These are phyloP conservation scores for Serranus cabrilla DNA, from an alignment of 2,797 vertebrate genomes.

Conservation along the genomic window DNA sequence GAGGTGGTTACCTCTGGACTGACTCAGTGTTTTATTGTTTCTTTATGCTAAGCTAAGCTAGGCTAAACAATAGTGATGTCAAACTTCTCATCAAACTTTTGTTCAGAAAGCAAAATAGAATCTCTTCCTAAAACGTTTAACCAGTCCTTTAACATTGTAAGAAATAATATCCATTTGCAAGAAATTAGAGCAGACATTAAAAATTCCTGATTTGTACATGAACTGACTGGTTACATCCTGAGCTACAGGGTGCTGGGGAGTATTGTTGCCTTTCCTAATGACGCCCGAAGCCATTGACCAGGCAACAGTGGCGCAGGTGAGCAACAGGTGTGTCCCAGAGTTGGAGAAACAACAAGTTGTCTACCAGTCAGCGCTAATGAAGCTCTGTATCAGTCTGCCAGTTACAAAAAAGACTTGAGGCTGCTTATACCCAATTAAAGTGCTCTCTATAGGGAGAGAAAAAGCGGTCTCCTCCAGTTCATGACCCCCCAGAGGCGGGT, in stretches of 20 bases:
- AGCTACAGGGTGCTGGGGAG: slow-evolving; percentile 47
- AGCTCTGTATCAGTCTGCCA: slow-evolving; percentile 46
- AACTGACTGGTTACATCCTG: slow-evolving; percentile 53
- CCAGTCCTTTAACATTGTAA: not conserved
- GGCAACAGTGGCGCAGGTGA: slow-evolving; percentile 69
- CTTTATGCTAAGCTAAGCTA: not conserved
- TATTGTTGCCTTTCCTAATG: slow-evolving; percentile 79
- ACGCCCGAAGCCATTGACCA: slow-evolving; percentile 62
- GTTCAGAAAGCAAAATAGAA: not conserved
- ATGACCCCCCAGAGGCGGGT: slow-evolving; percentile 28
- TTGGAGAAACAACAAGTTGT: slow-evolving; percentile 66
- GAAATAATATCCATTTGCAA: no score
- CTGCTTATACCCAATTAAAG: slow-evolving; percentile 62
- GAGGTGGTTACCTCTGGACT: no score
- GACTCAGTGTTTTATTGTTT: no score
- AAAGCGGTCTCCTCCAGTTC: slow-evolving; percentile 7
- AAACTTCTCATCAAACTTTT: not conserved
- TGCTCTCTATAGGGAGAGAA: slow-evolving; percentile 32
- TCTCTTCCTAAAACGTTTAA: not conserved
- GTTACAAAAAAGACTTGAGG: slow-evolving; percentile 53
- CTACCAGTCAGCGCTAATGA: slow-evolving; percentile 71
- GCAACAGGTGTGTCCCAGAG: slow-evolving; percentile 68
- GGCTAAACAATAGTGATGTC: not conserved
- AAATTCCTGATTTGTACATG: no score
- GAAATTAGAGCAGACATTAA: no score